phyloP scores from a whole-genome alignment of 1,140 invertebrate genomes.

The Pseudomyrmex concolor region DNA sequence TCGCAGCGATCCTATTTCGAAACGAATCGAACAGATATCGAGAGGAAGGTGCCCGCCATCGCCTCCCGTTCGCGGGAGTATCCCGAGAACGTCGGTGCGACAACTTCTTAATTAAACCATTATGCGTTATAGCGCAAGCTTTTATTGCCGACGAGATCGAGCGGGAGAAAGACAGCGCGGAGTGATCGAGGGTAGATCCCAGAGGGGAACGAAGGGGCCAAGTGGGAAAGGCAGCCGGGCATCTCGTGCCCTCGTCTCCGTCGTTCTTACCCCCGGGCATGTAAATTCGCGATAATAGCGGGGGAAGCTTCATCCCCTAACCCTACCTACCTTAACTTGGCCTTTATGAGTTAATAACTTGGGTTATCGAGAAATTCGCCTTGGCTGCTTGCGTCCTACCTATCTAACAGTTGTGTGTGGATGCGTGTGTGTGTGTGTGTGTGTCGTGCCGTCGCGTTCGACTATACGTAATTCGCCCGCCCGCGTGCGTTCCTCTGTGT shows the following conservation, averaged over 20 bases:
- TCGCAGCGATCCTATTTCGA: conserved; percentile 31
- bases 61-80: conserved; percentile 40
- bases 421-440: neutral
- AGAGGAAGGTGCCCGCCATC: neutral
- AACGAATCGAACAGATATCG: conserved; percentile 49
- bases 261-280: conserved; percentile 75
- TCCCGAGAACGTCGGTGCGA: conserved; percentile 61
- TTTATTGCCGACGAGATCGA: conserved; percentile 76
- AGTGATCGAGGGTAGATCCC: conserved; percentile 35
- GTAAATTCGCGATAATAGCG: conserved; percentile 84
- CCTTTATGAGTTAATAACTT: conserved; percentile 85
- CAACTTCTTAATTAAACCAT: conserved; percentile 83
- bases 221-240: conserved; percentile 33
- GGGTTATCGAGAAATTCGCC: conserved; percentile 83
- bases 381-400: conserved; percentile 61
- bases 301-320: conserved; percentile 74
- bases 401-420: neutral
- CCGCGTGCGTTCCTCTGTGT: conserved; percentile 33
- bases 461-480: conserved; percentile 24
- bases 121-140: conserved; percentile 79
- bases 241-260: conserved; percentile 65
- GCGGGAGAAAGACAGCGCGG: conserved; percentile 42
- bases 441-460: conserved; percentile 32
- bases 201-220: neutral
- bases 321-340: conserved; percentile 78